Evolutionary conservation across 2,888 invertebrate genomes (phyloP), one percentile per base, ranked within the genome.

Genomic region (Sesia bembeciformis): DNA sequence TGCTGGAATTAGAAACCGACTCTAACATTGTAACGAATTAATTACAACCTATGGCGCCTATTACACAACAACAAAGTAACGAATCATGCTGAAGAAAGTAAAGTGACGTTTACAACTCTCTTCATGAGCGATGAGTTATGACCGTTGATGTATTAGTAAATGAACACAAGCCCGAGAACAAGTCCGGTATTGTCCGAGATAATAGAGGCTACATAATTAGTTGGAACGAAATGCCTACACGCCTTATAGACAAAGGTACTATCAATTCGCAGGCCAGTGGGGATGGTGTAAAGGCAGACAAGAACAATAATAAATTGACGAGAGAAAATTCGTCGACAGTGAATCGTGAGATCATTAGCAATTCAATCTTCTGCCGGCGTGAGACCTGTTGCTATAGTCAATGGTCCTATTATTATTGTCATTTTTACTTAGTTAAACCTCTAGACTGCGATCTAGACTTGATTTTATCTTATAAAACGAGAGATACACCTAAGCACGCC

Each of bases 121-220:
- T 71, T 73, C 70, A 67, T 68, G 71, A 72, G 68, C 68, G 74
- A 77, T 82, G 80, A 83, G 75, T 84, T 81, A 84, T 84, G 78
- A 76, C 67, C 65, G 65, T 62, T 67, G 70, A 72, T 78, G 74
- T 74, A 76, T 77, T 80, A 74, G 78, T 78, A 77, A 81, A 80
- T 78, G 76, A 80, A 74, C 77, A 80, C 77, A 67, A 76, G 74
- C 60, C 62, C 61, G 75, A 72, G 75, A 77, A 81, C 79, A 79
- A 78, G 76, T 75, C 64, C 64, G 63, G 62, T 66, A 73, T 71
- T 79, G 81, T 78, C 64, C 57, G 66, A 74, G 72, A 76, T 80
- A 82, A 87, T 84, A 78, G 81, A 82, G 77, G 78, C 77, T 81
- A 75, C 76, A 78, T 80, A 68, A 53, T 49, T 49, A 67, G 70